Conservation (phyloP, 2,888 invertebrate species). For the Pycnomerus fuliginosus region DNA sequence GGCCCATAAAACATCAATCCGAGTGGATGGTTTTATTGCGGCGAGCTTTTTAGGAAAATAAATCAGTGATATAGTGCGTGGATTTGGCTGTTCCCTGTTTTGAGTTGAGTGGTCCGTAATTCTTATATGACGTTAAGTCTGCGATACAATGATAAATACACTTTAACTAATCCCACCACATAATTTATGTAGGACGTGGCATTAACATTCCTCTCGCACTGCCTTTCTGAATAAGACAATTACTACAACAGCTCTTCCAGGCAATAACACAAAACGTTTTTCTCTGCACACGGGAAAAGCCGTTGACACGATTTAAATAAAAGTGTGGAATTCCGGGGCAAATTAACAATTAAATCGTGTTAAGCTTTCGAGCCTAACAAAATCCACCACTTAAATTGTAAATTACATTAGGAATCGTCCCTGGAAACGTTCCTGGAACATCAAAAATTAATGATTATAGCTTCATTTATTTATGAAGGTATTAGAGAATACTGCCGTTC, state of each 20-base stretch:
- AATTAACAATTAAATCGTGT: too few species aligned
- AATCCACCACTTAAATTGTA: too few species aligned
- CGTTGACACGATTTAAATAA: too few species aligned
- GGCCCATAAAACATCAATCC: constrained; percentile 18
- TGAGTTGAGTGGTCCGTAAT: constrained; percentile 28
- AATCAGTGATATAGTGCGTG: constrained; percentile 27
- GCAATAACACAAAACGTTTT: constrained; percentile 11
- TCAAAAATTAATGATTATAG: too few species aligned
- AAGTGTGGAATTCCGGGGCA: too few species aligned
- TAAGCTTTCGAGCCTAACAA: too few species aligned
- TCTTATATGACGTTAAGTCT: constrained; percentile 30
- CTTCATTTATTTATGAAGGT: too few species aligned
- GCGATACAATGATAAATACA: constrained; percentile 28
- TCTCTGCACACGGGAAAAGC: neutral
- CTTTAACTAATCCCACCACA: constrained; percentile 26
- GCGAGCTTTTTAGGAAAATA: constrained; percentile 25
- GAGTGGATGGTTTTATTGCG: constrained; percentile 28
- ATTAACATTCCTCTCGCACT: constrained; percentile 21
- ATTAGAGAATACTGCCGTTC: too few species aligned
- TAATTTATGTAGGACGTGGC: constrained; percentile 25
- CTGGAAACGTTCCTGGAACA: too few species aligned
- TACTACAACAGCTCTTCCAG: constrained; percentile 13
- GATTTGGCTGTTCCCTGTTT: constrained; percentile 26
- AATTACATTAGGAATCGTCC: too few species aligned
- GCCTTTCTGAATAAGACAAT: constrained; percentile 12